Base-by-base conservation (phyloP, 2,797 vertebrate genomes). In the Taenioides sp. region DNA sequence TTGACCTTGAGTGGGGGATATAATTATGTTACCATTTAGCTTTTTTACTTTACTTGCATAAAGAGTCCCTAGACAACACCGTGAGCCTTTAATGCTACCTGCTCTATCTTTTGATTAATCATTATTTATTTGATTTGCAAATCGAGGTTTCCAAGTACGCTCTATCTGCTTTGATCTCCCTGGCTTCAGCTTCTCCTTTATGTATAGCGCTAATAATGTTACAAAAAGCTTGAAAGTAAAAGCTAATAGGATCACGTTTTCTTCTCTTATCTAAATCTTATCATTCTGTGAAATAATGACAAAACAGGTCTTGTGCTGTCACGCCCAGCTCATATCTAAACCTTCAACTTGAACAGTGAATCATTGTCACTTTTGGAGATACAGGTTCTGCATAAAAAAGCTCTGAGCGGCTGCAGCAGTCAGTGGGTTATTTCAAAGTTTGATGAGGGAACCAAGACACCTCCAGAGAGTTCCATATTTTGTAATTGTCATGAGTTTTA, bases 301-400 rank as follows among this genome's bases (percentile, higher is more conserved):
- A 71, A 12, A 77, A 27, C 1, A 10, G 63, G 49, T 67, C n/a
- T 70, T 37, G 27, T 20, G 18, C 18, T 5, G 60, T 58, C 70
- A 79, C 76, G 27, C 49, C 73, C 68, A 2, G 5, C 71, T 59
- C 31, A 2, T 14, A 1, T 70, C 40, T 60, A 7, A 9, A 73
- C 16, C 3, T 27, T 49, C 64, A 14, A 20, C 37, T 66, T 66
- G 0, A 57, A 69, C 59, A 60, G 22, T 65, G 60, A 73, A 76
- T 58, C 34, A 22, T 16, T 70, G 20, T n/a, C 60, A 62, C 17
- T 37, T 62, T 22, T 23, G 34, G 20, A 63, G 34, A 63, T 63
- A 23, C 17, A 28, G n/a, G 25, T 0, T 27, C n/a, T 47, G 40
- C 63, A 64, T 25, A 3, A 65, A 25, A 5, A 61, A 23, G 3